These are phyloP conservation scores for Lagodon rhomboides DNA, from an alignment of 2,797 vertebrate genomes.

Conservation along the genomic window DNA sequence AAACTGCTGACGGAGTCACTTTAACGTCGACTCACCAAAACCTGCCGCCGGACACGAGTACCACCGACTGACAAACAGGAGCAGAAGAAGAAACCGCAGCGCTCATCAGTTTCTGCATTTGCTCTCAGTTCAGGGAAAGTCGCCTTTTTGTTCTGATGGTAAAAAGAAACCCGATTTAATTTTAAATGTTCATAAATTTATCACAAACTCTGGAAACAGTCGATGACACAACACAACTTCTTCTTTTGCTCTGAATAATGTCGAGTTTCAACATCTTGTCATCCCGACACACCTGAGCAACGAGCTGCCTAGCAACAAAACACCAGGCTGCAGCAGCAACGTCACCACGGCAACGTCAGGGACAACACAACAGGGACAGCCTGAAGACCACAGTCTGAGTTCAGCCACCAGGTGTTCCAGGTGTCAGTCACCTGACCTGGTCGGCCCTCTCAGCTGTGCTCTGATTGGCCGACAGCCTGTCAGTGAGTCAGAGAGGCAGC, in stretches of 20 bases:
- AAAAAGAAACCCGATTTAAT: too few relatives aligned
- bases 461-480: slow-evolving; percentile 16
- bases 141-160: neutral
- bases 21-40: slow-evolving; percentile 60
- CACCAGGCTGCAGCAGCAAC: too few relatives aligned
- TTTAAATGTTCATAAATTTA: too few relatives aligned
- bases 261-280: too few relatives aligned
- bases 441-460: neutral
- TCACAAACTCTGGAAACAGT: too few relatives aligned
- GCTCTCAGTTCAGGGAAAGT: neutral
- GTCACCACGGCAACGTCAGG: too few relatives aligned
- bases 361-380: too few relatives aligned
- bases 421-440: neutral
- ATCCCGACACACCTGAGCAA: too few relatives aligned
- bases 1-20: slow-evolving; percentile 79
- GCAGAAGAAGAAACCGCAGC: slow-evolving; percentile 19
- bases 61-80: neutral
- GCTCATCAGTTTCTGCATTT: slow-evolving; percentile 27
- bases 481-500: neutral
- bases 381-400: too few relatives aligned
- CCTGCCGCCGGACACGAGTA: slow-evolving; percentile 33
- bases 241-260: too few relatives aligned
- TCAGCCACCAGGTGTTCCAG: neutral
- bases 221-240: too few relatives aligned
- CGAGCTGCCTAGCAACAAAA: too few relatives aligned